phyloP scores from a whole-genome alignment of 1,140 invertebrate genomes.

The Solenopsis invicta region DNA sequence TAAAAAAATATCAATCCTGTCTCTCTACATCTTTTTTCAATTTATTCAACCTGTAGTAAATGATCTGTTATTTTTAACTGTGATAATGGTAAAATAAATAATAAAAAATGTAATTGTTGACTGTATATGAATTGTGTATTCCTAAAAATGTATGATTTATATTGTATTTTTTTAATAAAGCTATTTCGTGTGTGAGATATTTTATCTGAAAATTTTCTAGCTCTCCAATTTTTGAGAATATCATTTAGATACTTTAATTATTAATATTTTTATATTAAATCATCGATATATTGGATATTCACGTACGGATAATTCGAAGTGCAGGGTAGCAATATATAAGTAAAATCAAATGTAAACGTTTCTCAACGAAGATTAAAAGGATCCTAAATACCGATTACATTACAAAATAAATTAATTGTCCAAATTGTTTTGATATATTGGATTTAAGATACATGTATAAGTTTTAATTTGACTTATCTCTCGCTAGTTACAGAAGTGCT shows the following conservation, averaged over 20 bases:
- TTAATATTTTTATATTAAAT: not conserved
- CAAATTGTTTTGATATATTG: no score
- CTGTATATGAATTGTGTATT: slow-evolving; percentile 1
- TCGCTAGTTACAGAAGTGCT: slow-evolving; percentile 5
- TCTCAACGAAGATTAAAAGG: no score
- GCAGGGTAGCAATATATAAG: not conserved
- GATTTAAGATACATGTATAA: not conserved
- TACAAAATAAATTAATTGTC: no score
- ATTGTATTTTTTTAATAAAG: slow-evolving; percentile 47
- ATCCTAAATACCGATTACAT: no score
- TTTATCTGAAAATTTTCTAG: not conserved
- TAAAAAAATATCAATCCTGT: not conserved
- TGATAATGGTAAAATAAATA: slow-evolving; percentile 45
- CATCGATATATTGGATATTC: not conserved
- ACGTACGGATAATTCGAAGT: not conserved
- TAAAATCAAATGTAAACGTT: not conserved
- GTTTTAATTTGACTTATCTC: slow-evolving; percentile 1
- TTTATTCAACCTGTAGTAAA: not conserved
- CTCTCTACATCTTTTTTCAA: not conserved
- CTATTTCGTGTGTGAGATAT: not conserved
- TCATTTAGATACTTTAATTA: not conserved
- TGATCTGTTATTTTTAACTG: slow-evolving; percentile 46
- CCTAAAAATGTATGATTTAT: not conserved
- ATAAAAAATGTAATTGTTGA: not conserved
- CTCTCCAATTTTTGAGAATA: not conserved